phyloP scores from a whole-genome alignment of 2,888 invertebrate genomes.

The Oasisia sp. region DNA sequence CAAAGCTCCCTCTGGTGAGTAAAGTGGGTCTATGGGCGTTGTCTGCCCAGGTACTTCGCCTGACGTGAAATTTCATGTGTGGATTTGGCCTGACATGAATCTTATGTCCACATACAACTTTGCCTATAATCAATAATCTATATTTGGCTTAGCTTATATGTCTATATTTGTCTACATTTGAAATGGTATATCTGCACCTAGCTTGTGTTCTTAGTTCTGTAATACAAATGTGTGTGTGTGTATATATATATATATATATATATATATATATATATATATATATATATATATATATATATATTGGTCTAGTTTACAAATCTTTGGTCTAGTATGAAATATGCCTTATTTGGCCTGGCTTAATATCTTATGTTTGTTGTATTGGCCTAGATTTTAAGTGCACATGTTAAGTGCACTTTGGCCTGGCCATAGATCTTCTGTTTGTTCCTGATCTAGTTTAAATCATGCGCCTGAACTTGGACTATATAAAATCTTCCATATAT shows the following conservation, averaged over 20 bases:
- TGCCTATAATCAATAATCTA: too few relatives aligned
- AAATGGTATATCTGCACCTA: neutral
- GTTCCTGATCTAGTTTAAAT: neutral
- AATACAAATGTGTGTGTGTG: neutral
- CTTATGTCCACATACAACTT: neutral
- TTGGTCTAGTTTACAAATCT: neutral
- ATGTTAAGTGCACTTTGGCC: neutral
- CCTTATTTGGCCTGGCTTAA: neutral
- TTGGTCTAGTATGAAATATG: neutral
- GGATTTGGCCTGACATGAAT: neutral
- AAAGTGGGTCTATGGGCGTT: neutral
- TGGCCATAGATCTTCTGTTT: neutral
- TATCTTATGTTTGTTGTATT: neutral
- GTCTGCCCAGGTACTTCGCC: neutral
- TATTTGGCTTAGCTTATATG: neutral
- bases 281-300: too few relatives aligned
- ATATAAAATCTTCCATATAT: neutral
- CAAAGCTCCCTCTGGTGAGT: neutral
- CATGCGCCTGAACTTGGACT: neutral
- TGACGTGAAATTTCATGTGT: neutral
- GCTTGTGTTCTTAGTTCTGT: neutral
- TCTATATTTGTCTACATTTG: neutral
- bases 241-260: too few relatives aligned
- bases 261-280: too few relatives aligned
- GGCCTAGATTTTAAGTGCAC: neutral